Conservation (phyloP, 2,113 vertebrate species). For the Epinephelus moara region DNA sequence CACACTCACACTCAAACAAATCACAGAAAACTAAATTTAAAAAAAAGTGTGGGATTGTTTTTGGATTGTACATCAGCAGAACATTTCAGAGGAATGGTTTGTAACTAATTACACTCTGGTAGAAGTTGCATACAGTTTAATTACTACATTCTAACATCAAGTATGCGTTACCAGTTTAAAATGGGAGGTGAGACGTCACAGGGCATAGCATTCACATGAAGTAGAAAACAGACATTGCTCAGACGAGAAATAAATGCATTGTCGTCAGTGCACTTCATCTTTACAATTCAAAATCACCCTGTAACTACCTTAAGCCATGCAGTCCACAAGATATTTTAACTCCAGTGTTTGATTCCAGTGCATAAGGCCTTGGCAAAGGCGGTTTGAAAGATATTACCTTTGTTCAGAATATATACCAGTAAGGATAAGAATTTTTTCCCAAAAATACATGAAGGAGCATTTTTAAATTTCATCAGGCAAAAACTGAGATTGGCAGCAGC, state of each 20-base stretch:
- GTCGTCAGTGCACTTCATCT: slow-evolving; percentile 69
- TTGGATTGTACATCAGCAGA: slow-evolving; percentile 78
- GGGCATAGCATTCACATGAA: slow-evolving; percentile 66
- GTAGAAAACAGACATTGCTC: slow-evolving; percentile 68
- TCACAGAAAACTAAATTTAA: slow-evolving; percentile 52
- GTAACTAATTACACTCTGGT: slow-evolving; percentile 53
- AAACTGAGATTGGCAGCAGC: slow-evolving; percentile 67
- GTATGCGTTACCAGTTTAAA: slow-evolving; percentile 59
- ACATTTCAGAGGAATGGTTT: slow-evolving; percentile 50
- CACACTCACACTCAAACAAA: slow-evolving; percentile 53
- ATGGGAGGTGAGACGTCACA: slow-evolving; percentile 57
- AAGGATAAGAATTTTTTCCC: slow-evolving; percentile 11
- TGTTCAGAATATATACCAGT: slow-evolving; percentile 39
- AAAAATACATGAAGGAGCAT: slow-evolving; percentile 54
- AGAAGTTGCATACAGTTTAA: slow-evolving; percentile 66
- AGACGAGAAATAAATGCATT: slow-evolving; percentile 65
- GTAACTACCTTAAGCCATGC: slow-evolving; percentile 57
- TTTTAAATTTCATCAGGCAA: slow-evolving; percentile 58
- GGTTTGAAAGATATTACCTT: slow-evolving; percentile 43
- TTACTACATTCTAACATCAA: slow-evolving; percentile 70
- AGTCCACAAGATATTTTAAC: slow-evolving; percentile 51
- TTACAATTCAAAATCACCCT: slow-evolving; percentile 63
- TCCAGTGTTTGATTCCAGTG: slow-evolving; percentile 70
- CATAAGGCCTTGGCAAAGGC: slow-evolving; percentile 68
- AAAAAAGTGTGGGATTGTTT: slow-evolving; percentile 45